Evolutionary conservation across 2,888 invertebrate species (phyloP), one percentile per base, ranked within the genome.

Genomic region (Eudemis profundana): DNA sequence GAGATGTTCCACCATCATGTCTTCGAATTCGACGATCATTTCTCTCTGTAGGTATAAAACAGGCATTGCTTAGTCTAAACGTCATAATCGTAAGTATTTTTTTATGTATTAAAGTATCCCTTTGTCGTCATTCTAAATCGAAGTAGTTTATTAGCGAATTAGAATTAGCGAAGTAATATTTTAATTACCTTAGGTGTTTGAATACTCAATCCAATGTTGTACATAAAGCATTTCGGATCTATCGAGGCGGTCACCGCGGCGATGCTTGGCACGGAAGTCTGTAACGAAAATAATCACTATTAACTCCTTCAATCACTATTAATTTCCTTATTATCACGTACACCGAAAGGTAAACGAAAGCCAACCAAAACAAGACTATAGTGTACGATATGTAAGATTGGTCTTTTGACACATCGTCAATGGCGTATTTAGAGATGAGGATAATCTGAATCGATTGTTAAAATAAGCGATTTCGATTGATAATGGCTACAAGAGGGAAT

Each of bases 191-290:
- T 93, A 0, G 96, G 94, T 1, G 94, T 93, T 81, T 98, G 98
- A 12, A 98, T 89, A 53, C 96, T 94, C 75, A 96, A 94, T 69
- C 95, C 94, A 71, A 97, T 95, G 74, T 96, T 95, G 78, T 97
- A 97, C 38, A 93, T 83, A 71, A 95, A 95, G 4, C 95, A 96
- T 47, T 89, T 86, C 0, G 86, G 71, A 81, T 96, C 96, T 67
- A 95, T 93, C 0, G 96, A 96, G 0, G 96, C 96, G 0, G 96
- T 95, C 1, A 97, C 96, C 0, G 95, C 95, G 0, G 95, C 95
- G 33, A 95, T 95, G 78, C 95, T 95, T 0, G 94, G 94, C 69
- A 94, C 76, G 15, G 86, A 86, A 4, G 84, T 78, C 93, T 93
- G 83, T 1, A 83, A 56, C 14, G 2, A n/a, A 15, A 61, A 36